Evolutionary conservation across 2,797 vertebrate species (phyloP).

Genomic region (Smutsia gigantea): DNA sequence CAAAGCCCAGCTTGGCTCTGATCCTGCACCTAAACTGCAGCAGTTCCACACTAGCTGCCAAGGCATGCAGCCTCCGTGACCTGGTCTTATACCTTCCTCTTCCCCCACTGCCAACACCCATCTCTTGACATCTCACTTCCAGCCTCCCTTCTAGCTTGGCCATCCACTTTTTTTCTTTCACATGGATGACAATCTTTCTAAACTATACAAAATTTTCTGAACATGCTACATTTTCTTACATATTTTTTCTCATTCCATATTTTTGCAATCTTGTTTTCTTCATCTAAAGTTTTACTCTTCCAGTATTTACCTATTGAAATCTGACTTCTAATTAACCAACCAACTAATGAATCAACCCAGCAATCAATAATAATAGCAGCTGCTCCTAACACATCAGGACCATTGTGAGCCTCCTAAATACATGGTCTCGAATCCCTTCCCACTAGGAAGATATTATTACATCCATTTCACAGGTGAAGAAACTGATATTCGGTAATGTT

Average conservation of each 20-base stretch:
- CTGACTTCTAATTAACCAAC: neutral
- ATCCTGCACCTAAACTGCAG: neutral
- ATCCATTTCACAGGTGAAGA: neutral
- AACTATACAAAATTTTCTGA: slow-evolving; percentile 1
- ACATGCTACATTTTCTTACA: neutral
- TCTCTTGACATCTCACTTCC: neutral
- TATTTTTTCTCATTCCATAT: neutral
- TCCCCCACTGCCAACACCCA: neutral
- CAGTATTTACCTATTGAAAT: neutral
- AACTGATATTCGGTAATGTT: neutral
- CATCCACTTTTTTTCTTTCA: neutral
- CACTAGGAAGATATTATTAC: neutral
- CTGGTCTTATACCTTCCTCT: neutral
- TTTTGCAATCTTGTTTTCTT: neutral
- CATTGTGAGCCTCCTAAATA: neutral
- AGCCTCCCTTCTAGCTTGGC: neutral
- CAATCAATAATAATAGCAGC: neutral
- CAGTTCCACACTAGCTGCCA: neutral
- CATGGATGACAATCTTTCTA: neutral
- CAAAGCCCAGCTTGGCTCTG: neutral
- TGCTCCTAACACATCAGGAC: neutral
- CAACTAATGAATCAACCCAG: neutral
- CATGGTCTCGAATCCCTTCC: neutral
- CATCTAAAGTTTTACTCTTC: slow-evolving; percentile 14
- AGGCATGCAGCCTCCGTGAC: neutral